These are phyloP conservation scores for Stegastes partitus DNA, from an alignment of 2,113 vertebrate species.

Conservation along the genomic window DNA sequence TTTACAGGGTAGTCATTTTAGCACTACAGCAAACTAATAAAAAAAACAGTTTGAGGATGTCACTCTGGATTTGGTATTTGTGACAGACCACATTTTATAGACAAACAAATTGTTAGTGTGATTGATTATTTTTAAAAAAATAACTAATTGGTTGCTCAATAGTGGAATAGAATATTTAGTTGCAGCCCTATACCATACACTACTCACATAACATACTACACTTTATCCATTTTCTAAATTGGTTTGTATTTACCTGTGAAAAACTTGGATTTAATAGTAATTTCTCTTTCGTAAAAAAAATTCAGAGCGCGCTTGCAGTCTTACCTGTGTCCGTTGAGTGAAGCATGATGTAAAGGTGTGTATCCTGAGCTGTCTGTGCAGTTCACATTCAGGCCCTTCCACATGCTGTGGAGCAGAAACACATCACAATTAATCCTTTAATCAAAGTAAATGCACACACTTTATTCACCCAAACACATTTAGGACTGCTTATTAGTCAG, in stretches of 20 bases:
- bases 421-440: conserved; percentile 7
- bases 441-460: not conserved
- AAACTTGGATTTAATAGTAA: not conserved
- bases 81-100: not conserved
- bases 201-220: not conserved
- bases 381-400: conserved; percentile 96
- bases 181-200: not conserved
- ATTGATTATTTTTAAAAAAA: no score
- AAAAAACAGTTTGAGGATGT: no score
- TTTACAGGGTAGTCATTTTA: no score
- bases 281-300: not conserved
- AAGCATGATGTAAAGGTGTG: conserved; percentile 93
- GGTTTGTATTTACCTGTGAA: conserved; percentile 1
- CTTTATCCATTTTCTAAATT: no score
- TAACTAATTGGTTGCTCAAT: no score
- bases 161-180: not conserved
- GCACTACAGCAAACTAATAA: no score
- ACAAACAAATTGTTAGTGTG: no score
- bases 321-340: conserved; percentile 97
- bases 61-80: not conserved
- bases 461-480: not conserved
- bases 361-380: conserved; percentile 95
- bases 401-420: conserved; percentile 89
- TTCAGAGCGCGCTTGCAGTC: conserved; percentile 19
- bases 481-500: not conserved